phyloP scores from a whole-genome alignment of 2,113 vertebrate genomes.

The Passer domesticus region DNA sequence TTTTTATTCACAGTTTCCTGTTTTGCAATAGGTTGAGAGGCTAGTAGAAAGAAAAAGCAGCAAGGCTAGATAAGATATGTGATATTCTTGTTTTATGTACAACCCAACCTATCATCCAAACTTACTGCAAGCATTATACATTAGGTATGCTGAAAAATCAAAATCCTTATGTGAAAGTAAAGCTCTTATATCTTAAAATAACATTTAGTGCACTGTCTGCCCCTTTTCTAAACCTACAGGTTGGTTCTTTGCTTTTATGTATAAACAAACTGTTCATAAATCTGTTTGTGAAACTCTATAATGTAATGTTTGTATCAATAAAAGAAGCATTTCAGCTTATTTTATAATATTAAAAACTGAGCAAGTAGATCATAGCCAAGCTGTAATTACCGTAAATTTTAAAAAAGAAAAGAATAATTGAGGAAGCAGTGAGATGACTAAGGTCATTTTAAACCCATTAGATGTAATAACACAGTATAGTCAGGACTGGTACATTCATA shows the following conservation, averaged over 20 bases:
- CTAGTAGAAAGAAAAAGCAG: background rate
- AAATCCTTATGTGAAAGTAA: background rate
- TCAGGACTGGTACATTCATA: background rate
- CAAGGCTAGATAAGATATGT: background rate
- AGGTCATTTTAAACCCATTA: conserved; percentile 38
- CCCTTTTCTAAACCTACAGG: background rate
- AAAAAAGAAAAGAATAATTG: conserved; percentile 2
- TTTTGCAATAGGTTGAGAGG: background rate
- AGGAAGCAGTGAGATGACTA: conserved; percentile 16
- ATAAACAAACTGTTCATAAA: background rate
- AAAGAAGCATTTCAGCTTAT: background rate
- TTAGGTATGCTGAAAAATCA: background rate
- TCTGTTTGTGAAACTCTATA: background rate
- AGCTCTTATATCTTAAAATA: background rate
- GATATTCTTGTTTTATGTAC: background rate
- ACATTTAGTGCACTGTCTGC: background rate
- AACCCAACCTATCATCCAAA: background rate
- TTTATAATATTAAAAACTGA: background rate
- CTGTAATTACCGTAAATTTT: background rate
- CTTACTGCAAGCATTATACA: background rate
- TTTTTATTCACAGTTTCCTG: background rate
- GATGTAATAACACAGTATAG: background rate
- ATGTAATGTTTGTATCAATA: background rate
- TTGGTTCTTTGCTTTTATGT: background rate
- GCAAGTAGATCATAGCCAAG: background rate